Evolutionary conservation across 1,140 invertebrate species (phyloP).

Genomic region (Drosophila erecta): DNA sequence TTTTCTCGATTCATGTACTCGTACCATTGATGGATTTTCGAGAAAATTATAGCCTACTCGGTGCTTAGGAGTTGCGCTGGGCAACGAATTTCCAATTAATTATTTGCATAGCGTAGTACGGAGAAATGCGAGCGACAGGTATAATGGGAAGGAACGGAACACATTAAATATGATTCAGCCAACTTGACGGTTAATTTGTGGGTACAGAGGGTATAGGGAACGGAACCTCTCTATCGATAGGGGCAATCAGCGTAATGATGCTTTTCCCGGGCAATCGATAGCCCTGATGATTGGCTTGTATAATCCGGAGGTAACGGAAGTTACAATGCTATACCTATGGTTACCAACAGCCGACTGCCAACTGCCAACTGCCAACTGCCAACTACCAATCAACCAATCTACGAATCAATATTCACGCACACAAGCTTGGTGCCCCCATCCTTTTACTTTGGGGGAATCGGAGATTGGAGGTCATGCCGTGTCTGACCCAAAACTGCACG

Average conservation of each 20-base stretch:
- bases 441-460: background rate
- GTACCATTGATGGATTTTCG: slow-evolving; percentile 8
- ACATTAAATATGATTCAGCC: slow-evolving; percentile 27
- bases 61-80: slow-evolving; percentile 11
- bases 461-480: slow-evolving; percentile 45
- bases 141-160: slow-evolving; percentile 21
- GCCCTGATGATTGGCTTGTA: slow-evolving; percentile 15
- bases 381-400: background rate
- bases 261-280: slow-evolving; percentile 31
- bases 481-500: slow-evolving; percentile 54
- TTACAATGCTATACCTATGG: slow-evolving; percentile 11
- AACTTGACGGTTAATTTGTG: slow-evolving; percentile 38
- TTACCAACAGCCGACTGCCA: background rate
- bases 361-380: background rate
- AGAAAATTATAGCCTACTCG: slow-evolving; percentile 18
- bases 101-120: slow-evolving; percentile 30
- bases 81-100: slow-evolving; percentile 34
- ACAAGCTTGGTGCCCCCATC: slow-evolving; percentile 6
- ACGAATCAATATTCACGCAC: slow-evolving; percentile 41
- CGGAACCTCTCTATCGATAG: slow-evolving; percentile 12
- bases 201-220: background rate
- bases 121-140: slow-evolving; percentile 8
- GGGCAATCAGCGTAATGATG: slow-evolving; percentile 34
- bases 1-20: background rate
- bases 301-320: slow-evolving; percentile 22